phyloP scores from a whole-genome alignment of 2,797 vertebrate species.

The Pantherophis alleghaniensis region DNA sequence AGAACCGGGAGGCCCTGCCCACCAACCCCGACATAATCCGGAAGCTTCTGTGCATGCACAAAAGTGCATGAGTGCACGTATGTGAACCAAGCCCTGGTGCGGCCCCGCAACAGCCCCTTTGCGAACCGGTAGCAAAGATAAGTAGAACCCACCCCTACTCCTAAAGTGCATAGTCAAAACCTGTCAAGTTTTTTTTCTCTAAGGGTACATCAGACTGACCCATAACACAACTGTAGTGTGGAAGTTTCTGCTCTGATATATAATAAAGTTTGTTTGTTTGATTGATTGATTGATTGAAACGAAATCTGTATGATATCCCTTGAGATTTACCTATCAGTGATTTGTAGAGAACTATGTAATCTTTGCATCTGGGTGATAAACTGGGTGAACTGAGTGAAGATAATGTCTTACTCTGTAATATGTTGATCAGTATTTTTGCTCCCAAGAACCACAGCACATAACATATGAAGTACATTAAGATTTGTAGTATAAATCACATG shows the following conservation, averaged over 20 bases:
- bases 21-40: too few species aligned
- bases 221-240: background rate
- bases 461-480: background rate
- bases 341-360: background rate
- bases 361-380: background rate
- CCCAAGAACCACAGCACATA: conserved; percentile 15
- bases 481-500: background rate
- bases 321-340: background rate
- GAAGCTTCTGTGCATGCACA: too few species aligned
- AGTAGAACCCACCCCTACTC: background rate
- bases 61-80: too few species aligned
- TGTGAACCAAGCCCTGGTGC: too few species aligned
- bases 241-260: background rate
- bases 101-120: too few species aligned
- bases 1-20: too few species aligned
- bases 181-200: background rate
- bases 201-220: background rate
- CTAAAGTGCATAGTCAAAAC: background rate
- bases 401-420: background rate
- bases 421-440: background rate
- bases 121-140: too few species aligned
- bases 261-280: background rate
- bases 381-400: background rate
- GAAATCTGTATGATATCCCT: background rate
- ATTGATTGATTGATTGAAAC: background rate